Conservation (phyloP, 2,113 vertebrate species). For the Leptodactylus fuscus region DNA sequence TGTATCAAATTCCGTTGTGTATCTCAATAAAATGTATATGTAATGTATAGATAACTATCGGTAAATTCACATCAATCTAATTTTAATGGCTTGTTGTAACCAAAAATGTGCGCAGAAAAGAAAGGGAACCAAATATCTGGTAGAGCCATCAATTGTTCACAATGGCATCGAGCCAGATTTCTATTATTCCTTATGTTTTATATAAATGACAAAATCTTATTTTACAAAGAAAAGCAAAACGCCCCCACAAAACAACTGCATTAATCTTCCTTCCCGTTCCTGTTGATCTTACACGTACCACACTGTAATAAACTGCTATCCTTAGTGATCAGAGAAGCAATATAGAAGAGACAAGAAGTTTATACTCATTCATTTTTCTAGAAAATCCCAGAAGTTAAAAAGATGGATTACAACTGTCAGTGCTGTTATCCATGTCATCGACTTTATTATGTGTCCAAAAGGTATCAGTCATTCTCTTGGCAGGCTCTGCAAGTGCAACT, state of each 20-base stretch:
- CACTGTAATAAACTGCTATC: slow-evolving; percentile 51
- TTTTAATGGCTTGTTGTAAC: slow-evolving; percentile 17
- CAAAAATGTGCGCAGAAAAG: neutral
- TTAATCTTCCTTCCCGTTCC: slow-evolving; percentile 24
- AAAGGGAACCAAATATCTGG: too few relatives aligned
- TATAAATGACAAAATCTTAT: slow-evolving; percentile 3
- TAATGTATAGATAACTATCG: too few relatives aligned
- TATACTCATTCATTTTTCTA: slow-evolving; percentile 63
- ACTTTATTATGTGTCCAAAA: slow-evolving; percentile 60
- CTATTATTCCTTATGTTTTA: neutral
- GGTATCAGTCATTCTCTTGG: slow-evolving; percentile 62
- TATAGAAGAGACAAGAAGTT: slow-evolving; percentile 57
- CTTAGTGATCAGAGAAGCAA: slow-evolving; percentile 46
- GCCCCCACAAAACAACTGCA: neutral
- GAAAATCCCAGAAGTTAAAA: slow-evolving; percentile 63
- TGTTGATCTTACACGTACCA: slow-evolving; percentile 21
- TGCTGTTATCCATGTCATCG: slow-evolving; percentile 62
- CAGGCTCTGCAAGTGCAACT: slow-evolving; percentile 22
- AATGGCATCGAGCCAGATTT: neutral
- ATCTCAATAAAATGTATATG: too few relatives aligned
- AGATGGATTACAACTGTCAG: slow-evolving; percentile 63
- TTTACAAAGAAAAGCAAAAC: slow-evolving; percentile 31
- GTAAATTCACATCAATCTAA: too few relatives aligned
- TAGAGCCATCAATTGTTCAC: neutral
- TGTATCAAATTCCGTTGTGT: too few relatives aligned